Evolutionary conservation across 2,113 vertebrate species (phyloP), one percentile per base, ranked within the genome.

Genomic region (Chlamydotis undulata): DNA sequence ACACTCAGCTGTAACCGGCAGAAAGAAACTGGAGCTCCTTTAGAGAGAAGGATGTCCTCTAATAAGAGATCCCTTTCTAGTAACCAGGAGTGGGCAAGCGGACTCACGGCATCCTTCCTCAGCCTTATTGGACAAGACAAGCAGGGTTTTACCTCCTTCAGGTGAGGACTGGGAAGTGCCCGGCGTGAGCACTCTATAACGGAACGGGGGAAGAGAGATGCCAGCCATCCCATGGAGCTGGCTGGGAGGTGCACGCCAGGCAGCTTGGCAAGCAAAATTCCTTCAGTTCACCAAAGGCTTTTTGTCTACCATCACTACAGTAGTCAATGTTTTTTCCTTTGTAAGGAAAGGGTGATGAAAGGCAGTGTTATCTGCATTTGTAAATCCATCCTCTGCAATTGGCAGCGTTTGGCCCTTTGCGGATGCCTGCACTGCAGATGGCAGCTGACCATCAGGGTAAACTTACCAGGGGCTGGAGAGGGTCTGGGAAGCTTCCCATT

Each of bases 361-460:
- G 53, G 14, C 35, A 55, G 16, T 14, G 15, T 61, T 49, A 25
- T 4, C 17, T 22, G 35, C 14, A 10, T 26, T 31, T 80, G 41
- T 57, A 85, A 85, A 75, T 8, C 13, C n/a, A 41, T 17, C 41
- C 13, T 45, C 75, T 70, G 56, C 24, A 45, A 6, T 50, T 35
- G 75, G 43, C 12, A 70, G 28, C 0, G 0, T 39, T 43, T 24
- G 22, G 26, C 31, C 28, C 14, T 67, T 73, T 4, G 1, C 1
- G 0, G 25, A 35, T 49, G 17, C 45, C 43, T 50, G 57, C 22
- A 35, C 31, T 2, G 4, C 18, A 19, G 35, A 29, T 3, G 7
- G 50, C 45, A 64, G 24, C 28, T 81, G 49, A 14, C 31, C 59
- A 9, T 43, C 53, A 13, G 1, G 19, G 13, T 33, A 37, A 43